These are phyloP conservation scores for Therioaphis trifolii DNA, from an alignment of 2,888 invertebrate genomes.

Conservation along the genomic window DNA sequence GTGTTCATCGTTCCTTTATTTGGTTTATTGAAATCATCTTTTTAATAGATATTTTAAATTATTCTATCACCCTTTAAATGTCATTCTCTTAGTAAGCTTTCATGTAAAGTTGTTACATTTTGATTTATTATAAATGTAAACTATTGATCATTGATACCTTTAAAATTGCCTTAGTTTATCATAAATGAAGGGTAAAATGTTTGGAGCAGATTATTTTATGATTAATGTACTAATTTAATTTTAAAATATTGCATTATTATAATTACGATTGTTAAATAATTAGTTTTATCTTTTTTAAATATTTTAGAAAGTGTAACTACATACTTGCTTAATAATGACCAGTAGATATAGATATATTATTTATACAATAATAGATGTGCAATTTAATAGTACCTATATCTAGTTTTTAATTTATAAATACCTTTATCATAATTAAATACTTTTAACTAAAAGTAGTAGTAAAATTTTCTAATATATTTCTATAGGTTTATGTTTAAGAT, in stretches of 20 bases:
- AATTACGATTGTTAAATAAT: background rate
- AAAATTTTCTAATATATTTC: constrained; percentile 12
- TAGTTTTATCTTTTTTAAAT: background rate
- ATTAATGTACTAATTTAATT: background rate
- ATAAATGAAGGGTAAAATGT: too few relatives aligned
- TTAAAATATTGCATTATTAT: background rate
- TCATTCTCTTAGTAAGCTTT: background rate
- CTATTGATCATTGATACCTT: too few relatives aligned
- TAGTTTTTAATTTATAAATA: background rate
- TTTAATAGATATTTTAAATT: too few relatives aligned
- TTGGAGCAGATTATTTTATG: background rate
- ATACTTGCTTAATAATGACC: background rate
- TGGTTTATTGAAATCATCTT: too few relatives aligned
- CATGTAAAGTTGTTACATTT: background rate
- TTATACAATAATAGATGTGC: too few relatives aligned
- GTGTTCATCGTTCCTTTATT: too few relatives aligned
- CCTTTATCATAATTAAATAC: background rate
- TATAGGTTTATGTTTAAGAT: background rate
- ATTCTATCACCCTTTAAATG: too few relatives aligned
- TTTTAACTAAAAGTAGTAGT: constrained; percentile 27
- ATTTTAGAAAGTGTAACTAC: background rate
- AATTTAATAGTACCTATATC: too few relatives aligned
- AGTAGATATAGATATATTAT: background rate
- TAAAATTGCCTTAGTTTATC: background rate
- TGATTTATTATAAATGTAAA: too few relatives aligned